phyloP scores from a whole-genome alignment of 37 sponge, comb jelly and placozoan species.

The Beroe ovata region DNA sequence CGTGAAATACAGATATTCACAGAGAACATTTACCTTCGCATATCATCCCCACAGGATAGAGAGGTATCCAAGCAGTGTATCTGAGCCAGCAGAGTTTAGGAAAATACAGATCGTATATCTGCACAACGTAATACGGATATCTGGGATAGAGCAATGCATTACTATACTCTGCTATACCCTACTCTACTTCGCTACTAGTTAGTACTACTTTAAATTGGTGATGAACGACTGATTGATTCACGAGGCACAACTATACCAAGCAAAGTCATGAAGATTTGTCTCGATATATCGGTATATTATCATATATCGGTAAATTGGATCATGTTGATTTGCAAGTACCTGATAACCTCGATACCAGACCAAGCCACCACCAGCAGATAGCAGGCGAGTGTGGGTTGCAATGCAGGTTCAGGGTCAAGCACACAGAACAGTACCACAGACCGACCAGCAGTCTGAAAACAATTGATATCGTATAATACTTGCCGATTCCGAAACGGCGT shows the following conservation, averaged over 20 bases:
- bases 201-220: too few species aligned
- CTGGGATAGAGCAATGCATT: too few species aligned
- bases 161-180: too few species aligned
- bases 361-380: constrained; percentile 54
- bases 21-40: constrained; percentile 90
- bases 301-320: too few species aligned
- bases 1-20: too few species aligned
- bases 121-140: constrained; percentile 87
- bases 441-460: constrained; percentile 1
- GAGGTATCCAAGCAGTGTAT: constrained; percentile 89
- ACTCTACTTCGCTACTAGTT: too few species aligned
- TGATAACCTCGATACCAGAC: constrained; percentile 36
- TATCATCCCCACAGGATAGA: constrained; percentile 86
- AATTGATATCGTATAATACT: too few species aligned
- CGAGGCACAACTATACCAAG: too few species aligned
- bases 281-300: too few species aligned
- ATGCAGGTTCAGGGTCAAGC: background rate
- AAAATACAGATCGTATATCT: constrained; percentile 73
- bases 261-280: too few species aligned
- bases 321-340: constrained; percentile 10
- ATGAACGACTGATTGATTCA: too few species aligned
- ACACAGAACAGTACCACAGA: constrained; percentile 15
- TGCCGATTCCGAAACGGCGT: too few species aligned
- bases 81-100: constrained; percentile 80
- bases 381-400: constrained; percentile 10